Conservation (phyloP, 2,888 invertebrate genomes). For the Andrena flavipes region DNA sequence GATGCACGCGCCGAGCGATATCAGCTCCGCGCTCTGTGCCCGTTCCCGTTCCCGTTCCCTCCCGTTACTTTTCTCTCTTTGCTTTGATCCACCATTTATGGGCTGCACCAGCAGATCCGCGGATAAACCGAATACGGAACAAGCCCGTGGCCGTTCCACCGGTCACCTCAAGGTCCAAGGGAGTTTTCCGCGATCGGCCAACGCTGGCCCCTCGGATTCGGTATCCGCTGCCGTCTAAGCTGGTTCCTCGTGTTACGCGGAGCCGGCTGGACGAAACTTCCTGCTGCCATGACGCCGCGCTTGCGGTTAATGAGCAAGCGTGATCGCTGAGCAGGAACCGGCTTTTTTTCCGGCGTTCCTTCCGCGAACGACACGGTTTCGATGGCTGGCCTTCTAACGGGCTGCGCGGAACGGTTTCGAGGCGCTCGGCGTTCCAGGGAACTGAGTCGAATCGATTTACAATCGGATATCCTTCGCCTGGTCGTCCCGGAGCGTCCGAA, state of each 20-base stretch:
- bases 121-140: slow-evolving; percentile 44
- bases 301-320: slow-evolving; percentile 29
- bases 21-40: slow-evolving; percentile 9
- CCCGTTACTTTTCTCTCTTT: slow-evolving; percentile 36
- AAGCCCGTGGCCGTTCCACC: neutral
- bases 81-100: slow-evolving; percentile 35
- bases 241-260: too few species aligned
- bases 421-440: slow-evolving; percentile 1
- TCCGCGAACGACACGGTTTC: slow-evolving; percentile 52
- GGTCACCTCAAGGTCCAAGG: neutral
- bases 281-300: neutral
- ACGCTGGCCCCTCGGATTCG: neutral
- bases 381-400: slow-evolving; percentile 45
- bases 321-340: slow-evolving; percentile 47
- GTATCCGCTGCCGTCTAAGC: neutral
- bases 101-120: slow-evolving; percentile 26
- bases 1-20: slow-evolving; percentile 36
- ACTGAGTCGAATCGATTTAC: slow-evolving; percentile 19
- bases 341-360: slow-evolving; percentile 51
- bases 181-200: slow-evolving; percentile 15
- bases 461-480: neutral
- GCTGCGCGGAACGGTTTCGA: slow-evolving; percentile 29
- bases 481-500: neutral
- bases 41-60: slow-evolving; percentile 33
- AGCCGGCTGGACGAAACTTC: slow-evolving; percentile 1